phyloP scores from a whole-genome alignment of 2,888 invertebrate species.

The Didymodactylos carnosus region DNA sequence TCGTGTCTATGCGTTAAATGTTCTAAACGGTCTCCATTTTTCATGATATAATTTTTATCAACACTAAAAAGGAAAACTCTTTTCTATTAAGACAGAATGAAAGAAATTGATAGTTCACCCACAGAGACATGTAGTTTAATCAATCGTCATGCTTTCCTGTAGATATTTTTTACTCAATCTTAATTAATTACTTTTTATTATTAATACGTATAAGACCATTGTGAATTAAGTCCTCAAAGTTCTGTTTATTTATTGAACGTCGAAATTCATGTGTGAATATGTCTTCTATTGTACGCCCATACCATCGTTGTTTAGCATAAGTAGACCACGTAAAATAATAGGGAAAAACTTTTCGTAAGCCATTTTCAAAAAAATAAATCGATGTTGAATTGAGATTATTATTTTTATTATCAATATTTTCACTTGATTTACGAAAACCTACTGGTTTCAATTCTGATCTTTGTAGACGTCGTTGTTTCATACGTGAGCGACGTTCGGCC shows the following conservation, averaged over 20 bases:
- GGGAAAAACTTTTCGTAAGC: conserved; percentile 80
- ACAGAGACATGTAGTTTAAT: too few species aligned
- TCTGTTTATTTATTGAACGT: conserved; percentile 36
- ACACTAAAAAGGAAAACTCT: too few species aligned
- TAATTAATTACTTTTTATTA: conserved; percentile 42
- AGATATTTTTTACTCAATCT: too few species aligned
- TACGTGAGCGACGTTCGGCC: neutral
- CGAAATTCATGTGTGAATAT: conserved; percentile 78
- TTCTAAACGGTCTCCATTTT: conserved; percentile 79
- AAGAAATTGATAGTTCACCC: too few species aligned
- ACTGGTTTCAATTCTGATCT: conserved; percentile 6
- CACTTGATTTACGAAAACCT: conserved; percentile 1
- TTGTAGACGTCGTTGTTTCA: conserved; percentile 6
- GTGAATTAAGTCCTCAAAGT: conserved; percentile 40
- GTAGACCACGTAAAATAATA: conserved; percentile 90
- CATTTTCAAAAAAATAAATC: conserved; percentile 79
- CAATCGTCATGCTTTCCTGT: too few species aligned
- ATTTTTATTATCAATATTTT: neutral
- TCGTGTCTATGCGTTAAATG: conserved; percentile 92
- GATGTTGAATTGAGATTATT: conserved; percentile 43
- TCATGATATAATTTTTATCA: conserved; percentile 67
- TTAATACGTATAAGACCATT: conserved; percentile 78
- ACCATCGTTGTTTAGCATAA: conserved; percentile 82
- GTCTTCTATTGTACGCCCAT: conserved; percentile 66
- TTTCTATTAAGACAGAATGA: too few species aligned